Conservation (phyloP, 2,888 invertebrate species). For the Nebria salina region DNA sequence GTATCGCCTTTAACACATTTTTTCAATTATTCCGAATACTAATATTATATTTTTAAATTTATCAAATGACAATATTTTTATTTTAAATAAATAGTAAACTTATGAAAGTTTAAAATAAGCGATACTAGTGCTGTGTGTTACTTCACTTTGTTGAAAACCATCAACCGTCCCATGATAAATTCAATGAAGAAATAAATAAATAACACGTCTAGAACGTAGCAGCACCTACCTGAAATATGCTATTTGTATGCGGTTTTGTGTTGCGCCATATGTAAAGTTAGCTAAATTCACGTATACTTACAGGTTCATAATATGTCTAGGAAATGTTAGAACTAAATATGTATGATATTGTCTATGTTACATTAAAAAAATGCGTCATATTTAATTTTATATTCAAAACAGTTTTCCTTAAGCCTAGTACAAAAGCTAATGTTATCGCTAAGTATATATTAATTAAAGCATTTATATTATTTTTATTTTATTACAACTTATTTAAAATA, state of each 20-base stretch:
- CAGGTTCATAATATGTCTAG: slow-evolving; percentile 2
- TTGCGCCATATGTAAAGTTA: slow-evolving; percentile 3
- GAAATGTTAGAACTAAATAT: neutral
- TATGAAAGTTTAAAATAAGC: neutral
- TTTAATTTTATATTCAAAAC: slow-evolving; percentile 35
- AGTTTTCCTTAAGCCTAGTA: slow-evolving; percentile 47
- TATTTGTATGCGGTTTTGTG: neutral
- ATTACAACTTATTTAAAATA: slow-evolving; percentile 34
- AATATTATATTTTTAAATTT: too few species aligned
- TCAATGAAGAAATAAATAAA: neutral
- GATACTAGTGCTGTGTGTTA: neutral
- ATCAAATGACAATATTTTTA: too few species aligned
- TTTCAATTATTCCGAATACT: neutral
- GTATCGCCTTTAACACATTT: neutral
- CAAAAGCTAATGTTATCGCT: slow-evolving; percentile 46
- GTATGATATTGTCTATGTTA: slow-evolving; percentile 2
- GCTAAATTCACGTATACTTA: slow-evolving; percentile 2
- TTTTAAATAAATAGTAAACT: too few species aligned
- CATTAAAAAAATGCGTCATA: slow-evolving; percentile 8
- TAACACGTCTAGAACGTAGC: slow-evolving; percentile 3
- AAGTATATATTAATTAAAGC: slow-evolving; percentile 31
- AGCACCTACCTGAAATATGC: slow-evolving; percentile 12
- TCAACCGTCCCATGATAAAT: slow-evolving; percentile 31
- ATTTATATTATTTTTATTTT: slow-evolving; percentile 42
- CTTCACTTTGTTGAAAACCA: slow-evolving; percentile 3